Base-by-base conservation (phyloP, 2,797 vertebrate genomes). In the Echiichthys vipera region DNA sequence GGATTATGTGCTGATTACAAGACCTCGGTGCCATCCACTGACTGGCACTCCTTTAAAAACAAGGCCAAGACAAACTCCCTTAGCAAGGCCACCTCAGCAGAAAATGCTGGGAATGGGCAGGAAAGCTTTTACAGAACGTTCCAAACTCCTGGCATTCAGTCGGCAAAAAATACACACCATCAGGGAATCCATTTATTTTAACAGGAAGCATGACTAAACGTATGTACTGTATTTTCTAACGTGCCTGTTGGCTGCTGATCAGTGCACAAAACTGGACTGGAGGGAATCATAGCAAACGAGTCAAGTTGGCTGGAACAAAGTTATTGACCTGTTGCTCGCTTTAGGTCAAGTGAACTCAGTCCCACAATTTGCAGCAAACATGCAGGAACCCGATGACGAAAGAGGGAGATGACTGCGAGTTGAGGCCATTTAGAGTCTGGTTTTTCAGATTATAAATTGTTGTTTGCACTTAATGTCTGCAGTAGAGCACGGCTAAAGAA, bases 331-430 rank as follows among this genome's bases (percentile, higher is more conserved):
- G 47, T 55, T 78, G 59, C 36, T 76, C 51, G 61, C 47, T 80
- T 81, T 22, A 55, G 83, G 84, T 87, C 85, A 85, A 86, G 69
- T 74, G 65, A 90, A 86, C 84, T 82, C 36, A 13, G 34, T 81
- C 43, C 78, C 69, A 65, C 75, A 81, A 36, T 45, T 47, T 2
- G 0, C 50, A 58, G 63, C 42, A 67, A 78, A 68, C 57, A 63
- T 50, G 22, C 58, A 71, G 82, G 51, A 78, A 74, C 51, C 50
- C 17, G 9, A 74, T 86, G 89, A 89, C 42, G 50, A 73, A n/a
- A 71, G 30, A 65, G 39, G 65, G 18, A 71, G 14, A 54, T 22
- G 62, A 73, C 55, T 65, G 36, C 22, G 13, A 55, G 39, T 57
- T 24, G 20, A 45, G 56, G 59, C 14, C 27, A 59, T 62, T 69